Conservation (phyloP, 2,888 invertebrate species). For the Helicoverpa assulta region DNA sequence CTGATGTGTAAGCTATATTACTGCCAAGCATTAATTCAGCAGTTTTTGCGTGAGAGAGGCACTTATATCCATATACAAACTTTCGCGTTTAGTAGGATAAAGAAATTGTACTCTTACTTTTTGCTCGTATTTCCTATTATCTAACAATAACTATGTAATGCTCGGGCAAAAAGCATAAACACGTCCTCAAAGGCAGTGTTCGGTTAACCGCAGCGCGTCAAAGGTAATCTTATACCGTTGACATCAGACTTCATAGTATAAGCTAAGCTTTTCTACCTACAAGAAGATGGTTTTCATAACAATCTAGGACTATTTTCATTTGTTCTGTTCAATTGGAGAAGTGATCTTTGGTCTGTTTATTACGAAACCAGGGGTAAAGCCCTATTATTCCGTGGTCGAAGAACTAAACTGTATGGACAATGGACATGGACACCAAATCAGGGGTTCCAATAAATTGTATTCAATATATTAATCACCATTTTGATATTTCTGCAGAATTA, state of each 20-base stretch:
- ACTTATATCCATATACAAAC: no score
- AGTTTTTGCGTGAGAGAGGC: no score
- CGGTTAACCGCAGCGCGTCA: conserved; percentile 59
- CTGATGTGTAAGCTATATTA: no score
- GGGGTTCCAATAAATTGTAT: background rate
- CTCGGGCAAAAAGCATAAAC: conserved; percentile 26
- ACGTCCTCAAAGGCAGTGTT: conserved; percentile 39
- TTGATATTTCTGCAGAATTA: no score
- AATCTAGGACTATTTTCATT: background rate
- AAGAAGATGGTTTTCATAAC: background rate
- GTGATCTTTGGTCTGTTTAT: background rate
- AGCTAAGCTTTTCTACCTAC: conserved; percentile 7
- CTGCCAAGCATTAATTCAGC: no score
- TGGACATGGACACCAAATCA: background rate
- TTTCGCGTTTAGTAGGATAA: background rate
- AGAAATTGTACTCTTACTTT: background rate
- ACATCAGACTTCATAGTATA: conserved; percentile 21
- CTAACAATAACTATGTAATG: conserved; percentile 8
- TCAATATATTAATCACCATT: no score
- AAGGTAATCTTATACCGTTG: conserved; percentile 53
- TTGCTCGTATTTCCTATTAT: conserved; percentile 15
- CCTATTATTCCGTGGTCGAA: background rate
- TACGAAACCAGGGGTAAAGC: background rate
- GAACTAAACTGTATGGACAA: no score
- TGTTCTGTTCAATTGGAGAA: background rate